phyloP scores from a whole-genome alignment of 2,888 invertebrate species.

The Drosophila mettleri region DNA sequence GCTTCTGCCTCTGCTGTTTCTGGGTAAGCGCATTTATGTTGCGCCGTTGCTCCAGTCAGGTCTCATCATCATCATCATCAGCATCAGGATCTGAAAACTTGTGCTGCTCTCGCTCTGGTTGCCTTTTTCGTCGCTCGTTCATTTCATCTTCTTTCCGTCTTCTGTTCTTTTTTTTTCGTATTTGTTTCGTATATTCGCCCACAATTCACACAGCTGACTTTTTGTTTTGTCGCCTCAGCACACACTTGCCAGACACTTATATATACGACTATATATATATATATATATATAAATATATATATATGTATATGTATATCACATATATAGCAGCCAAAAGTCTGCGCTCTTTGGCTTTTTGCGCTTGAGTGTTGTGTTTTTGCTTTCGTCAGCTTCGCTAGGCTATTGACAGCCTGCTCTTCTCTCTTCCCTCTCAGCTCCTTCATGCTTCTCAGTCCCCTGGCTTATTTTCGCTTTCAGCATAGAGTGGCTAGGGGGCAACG shows the following conservation, averaged over 20 bases:
- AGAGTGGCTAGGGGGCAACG: slow-evolving; percentile 1
- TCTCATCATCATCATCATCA: slow-evolving; percentile 38
- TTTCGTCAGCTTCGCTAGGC: slow-evolving; percentile 52
- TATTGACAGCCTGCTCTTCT: slow-evolving; percentile 52
- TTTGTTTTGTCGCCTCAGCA: slow-evolving; percentile 51
- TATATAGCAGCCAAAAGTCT: slow-evolving; percentile 39
- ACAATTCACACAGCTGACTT: slow-evolving; percentile 60
- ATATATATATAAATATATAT: slow-evolving; percentile 1
- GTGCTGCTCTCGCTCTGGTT: slow-evolving; percentile 13
- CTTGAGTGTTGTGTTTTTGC: slow-evolving; percentile 38
- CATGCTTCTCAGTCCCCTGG: slow-evolving; percentile 2
- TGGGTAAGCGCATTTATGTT: slow-evolving; percentile 38
- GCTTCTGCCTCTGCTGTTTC: slow-evolving; percentile 1
- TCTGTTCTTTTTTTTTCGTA: slow-evolving; percentile 12
- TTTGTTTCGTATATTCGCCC: slow-evolving; percentile 35
- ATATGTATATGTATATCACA: neutral
- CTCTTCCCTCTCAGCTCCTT: slow-evolving; percentile 9
- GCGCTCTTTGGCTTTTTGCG: slow-evolving; percentile 38
- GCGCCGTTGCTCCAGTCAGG: slow-evolving; percentile 54
- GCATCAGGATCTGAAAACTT: slow-evolving; percentile 26
- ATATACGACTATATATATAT: slow-evolving; percentile 17
- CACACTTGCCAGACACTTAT: slow-evolving; percentile 48
- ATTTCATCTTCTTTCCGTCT: slow-evolving; percentile 4
- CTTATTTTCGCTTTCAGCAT: slow-evolving; percentile 36
- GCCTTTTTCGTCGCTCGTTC: slow-evolving; percentile 7